Evolutionary conservation across 2,797 vertebrate species (phyloP), one percentile per base, ranked within the genome.

Genomic region (Channallabes apus): DNA sequence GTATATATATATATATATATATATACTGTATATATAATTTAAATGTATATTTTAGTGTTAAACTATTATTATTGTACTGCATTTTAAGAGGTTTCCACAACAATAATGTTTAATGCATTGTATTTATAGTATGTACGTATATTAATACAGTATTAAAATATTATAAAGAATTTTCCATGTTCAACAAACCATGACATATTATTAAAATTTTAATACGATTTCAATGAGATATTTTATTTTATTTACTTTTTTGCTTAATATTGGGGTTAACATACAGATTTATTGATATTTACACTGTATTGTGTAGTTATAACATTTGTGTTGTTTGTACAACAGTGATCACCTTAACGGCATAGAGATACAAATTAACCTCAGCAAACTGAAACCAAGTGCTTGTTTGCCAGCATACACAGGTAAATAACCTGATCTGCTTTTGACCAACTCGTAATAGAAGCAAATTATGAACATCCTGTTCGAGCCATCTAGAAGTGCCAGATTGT

Each of bases 391-490:
- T n/a, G 7, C 54, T 41, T 61, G 51, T 59, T 59, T 78, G 29
- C 14, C 35, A 41, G 56, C 56, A 61, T 62, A 67, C 17, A 22
- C 24, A 77, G 75, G 8, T 56, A 78, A 68, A 71, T 20, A 46
- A 29, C 17, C 24, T 27, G 65, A 84, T 78, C 15, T 41, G 62
- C 62, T 84, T 59, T 84, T 59, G 29, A 58, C 7, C 64, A 24
- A 15, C 56, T 80, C n/a, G 8, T 29, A 80, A 84, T 71, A 51
- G 54, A 59, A 46, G 54, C 56, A 38, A 84, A 69, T 80, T 59
- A 69, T 58, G 46, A 71, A 77, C 62, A 38, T 18, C 32, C 54
- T 71, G 75, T 68, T 68, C 51, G 2, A 35, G 62, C 8, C 46
- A 54, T 68, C 2, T 41, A 58, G 29, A 69, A 22, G 54, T 79